phyloP scores from a whole-genome alignment of 2,113 vertebrate genomes.

The Brevimyrus niger region DNA sequence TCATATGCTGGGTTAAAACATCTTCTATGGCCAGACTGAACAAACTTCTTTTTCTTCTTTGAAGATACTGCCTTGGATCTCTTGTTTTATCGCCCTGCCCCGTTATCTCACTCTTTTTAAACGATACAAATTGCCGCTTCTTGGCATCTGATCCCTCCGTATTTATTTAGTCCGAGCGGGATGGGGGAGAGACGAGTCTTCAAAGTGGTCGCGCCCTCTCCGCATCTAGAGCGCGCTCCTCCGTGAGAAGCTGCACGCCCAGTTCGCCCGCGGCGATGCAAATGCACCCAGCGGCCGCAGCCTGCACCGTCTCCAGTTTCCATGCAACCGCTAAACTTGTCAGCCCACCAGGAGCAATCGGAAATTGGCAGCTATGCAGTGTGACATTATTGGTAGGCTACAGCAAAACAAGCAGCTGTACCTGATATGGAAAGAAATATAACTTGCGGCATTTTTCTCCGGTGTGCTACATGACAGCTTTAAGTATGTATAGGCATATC shows the following conservation, averaged over 20 bases:
- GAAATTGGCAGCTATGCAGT: constrained; percentile 12
- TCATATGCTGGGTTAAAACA: neutral
- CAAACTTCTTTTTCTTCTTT: constrained; percentile 14
- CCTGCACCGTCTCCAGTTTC: constrained; percentile 2
- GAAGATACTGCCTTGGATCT: neutral
- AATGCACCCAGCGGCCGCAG: constrained; percentile 12
- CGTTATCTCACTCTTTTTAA: neutral
- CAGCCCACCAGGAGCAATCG: neutral
- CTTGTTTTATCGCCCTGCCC: neutral
- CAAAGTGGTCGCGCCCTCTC: neutral
- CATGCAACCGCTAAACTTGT: constrained; percentile 19
- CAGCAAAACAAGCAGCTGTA: neutral
- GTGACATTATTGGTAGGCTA: neutral
- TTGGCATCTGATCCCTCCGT: neutral
- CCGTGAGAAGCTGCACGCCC: neutral
- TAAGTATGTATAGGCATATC: neutral
- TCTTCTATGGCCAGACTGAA: neutral
- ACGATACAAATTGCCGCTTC: neutral
- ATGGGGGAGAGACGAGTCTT: neutral
- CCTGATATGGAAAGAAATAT: neutral
- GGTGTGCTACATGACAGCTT: neutral
- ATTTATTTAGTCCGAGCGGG: neutral
- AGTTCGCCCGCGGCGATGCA: neutral
- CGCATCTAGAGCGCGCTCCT: neutral
- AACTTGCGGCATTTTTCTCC: neutral